Conservation (phyloP, 2,888 invertebrate species). For the Cylindroiulus punctatus region DNA sequence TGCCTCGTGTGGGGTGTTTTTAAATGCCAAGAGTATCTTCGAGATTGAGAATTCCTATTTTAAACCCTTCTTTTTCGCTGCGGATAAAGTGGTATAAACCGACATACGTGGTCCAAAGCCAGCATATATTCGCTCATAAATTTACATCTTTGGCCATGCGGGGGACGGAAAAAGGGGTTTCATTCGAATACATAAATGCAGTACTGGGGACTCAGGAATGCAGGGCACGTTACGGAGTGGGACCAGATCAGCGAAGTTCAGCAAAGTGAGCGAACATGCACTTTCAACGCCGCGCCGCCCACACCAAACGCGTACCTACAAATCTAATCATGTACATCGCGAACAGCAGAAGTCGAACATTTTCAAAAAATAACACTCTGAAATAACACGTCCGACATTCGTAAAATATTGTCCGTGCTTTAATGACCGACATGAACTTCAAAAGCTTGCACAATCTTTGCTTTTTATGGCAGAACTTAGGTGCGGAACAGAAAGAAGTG, state of each 20-base stretch:
- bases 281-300: neutral
- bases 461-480: too few species aligned
- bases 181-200: constrained; percentile 8
- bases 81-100: constrained; percentile 16
- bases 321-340: constrained; percentile 9
- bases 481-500: too few species aligned
- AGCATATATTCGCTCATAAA: neutral
- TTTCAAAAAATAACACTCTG: neutral
- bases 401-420: neutral
- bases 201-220: neutral
- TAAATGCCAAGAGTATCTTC: constrained; percentile 22
- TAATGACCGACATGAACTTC: neutral
- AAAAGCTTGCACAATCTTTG: neutral
- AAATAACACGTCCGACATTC: neutral
- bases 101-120: neutral
- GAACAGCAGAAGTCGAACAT: constrained; percentile 15
- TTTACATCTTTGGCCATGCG: constrained; percentile 9
- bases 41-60: constrained; percentile 27
- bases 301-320: neutral
- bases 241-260: constrained; percentile 5
- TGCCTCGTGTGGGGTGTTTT: neutral
- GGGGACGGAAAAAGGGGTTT: constrained; percentile 23
- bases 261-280: constrained; percentile 36
- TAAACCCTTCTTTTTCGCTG: neutral
- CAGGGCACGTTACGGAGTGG: constrained; percentile 15